Conservation (phyloP, 1,140 invertebrate genomes). For the Nasonia giraulti region DNA sequence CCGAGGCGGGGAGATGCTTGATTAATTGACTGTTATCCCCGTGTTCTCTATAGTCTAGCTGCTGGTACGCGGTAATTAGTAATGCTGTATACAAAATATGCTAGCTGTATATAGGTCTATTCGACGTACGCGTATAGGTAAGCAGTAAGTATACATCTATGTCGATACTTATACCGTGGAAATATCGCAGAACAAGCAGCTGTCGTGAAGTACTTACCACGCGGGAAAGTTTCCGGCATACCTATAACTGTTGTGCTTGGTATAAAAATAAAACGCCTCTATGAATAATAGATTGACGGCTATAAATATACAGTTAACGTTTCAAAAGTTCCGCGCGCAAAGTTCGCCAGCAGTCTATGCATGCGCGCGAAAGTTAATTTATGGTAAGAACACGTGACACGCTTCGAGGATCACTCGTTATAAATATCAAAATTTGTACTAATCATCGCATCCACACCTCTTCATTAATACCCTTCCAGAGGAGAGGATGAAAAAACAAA, state of each 20-base stretch:
- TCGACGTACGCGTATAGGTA: not conserved
- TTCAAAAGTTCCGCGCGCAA: no score
- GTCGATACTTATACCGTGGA: not conserved
- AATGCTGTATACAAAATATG: not conserved
- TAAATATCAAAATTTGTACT: not conserved
- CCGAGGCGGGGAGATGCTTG: slow-evolving; percentile 10
- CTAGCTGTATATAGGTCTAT: not conserved
- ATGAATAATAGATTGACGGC: not conserved
- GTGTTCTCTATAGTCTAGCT: not conserved
- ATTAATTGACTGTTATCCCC: slow-evolving; percentile 35
- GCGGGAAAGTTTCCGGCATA: not conserved
- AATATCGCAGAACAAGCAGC: slow-evolving; percentile 9
- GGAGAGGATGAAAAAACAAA: not conserved
- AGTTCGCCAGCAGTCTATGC: not conserved
- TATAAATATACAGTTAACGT: no score
- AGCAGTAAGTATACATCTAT: not conserved
- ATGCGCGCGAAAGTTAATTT: not conserved
- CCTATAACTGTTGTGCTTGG: not conserved
- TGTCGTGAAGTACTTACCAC: slow-evolving; percentile 18
- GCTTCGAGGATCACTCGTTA: not conserved
- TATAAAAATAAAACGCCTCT: not conserved
- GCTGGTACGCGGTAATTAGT: not conserved
- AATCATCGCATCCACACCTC: slow-evolving; percentile 39
- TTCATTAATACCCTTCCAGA: slow-evolving; percentile 38
- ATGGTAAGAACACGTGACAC: not conserved